These are phyloP conservation scores for Ditula angustiorana DNA, from an alignment of 2,888 invertebrate genomes.

Conservation along the genomic window DNA sequence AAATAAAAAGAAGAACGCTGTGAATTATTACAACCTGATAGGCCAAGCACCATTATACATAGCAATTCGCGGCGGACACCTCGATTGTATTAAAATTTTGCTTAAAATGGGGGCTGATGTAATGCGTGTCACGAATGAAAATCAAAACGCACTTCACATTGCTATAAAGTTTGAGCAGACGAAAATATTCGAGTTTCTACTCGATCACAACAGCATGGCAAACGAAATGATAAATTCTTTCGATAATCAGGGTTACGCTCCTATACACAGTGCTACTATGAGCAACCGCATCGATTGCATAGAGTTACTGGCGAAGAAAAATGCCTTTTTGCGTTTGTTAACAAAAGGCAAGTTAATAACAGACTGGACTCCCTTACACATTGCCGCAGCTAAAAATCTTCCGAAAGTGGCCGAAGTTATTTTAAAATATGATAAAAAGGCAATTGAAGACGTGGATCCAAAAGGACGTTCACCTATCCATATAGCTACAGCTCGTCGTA, in stretches of 20 bases:
- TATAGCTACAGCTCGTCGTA: neutral
- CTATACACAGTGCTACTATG: neutral
- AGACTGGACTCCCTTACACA: neutral
- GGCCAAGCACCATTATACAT: neutral
- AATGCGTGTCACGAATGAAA: neutral
- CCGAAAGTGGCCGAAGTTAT: neutral
- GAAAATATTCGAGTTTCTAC: neutral
- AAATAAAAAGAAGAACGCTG: neutral
- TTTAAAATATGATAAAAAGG: neutral
- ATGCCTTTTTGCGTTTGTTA: neutral
- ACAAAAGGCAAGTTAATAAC: neutral
- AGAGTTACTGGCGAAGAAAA: neutral
- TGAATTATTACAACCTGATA: neutral
- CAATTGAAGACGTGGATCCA: neutral
- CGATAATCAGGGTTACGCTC: neutral
- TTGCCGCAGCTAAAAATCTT: neutral
- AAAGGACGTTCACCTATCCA: neutral
- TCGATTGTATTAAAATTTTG: neutral
- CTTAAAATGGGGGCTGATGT: neutral
- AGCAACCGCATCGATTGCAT: neutral
- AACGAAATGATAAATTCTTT: neutral
- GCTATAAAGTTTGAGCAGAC: neutral
- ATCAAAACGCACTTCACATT: neutral
- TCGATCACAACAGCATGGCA: neutral
- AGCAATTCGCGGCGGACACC: neutral